Conservation (phyloP, 2,113 vertebrate genomes). For the Carassius auratus region DNA sequence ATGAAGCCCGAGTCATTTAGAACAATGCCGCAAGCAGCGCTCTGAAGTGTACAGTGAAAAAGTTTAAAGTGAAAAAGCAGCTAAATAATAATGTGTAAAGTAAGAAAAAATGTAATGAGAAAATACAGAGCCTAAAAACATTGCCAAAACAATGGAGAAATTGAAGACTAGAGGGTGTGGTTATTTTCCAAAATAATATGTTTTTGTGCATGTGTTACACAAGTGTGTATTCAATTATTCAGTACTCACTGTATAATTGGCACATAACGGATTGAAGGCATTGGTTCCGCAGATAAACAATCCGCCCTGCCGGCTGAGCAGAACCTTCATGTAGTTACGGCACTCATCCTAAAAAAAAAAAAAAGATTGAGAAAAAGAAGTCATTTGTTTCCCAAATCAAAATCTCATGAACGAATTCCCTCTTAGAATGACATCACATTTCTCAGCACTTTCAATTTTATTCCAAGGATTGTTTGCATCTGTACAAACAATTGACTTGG, state of each 20-base stretch:
- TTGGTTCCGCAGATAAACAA: conserved; percentile 95
- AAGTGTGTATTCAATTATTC: not conserved
- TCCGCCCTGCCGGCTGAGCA: conserved; percentile 83
- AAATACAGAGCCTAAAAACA: not conserved
- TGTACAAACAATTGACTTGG: conserved; percentile 49
- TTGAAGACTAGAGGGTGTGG: not conserved
- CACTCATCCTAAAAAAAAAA: conserved; percentile 84
- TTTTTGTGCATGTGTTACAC: conserved; percentile 13
- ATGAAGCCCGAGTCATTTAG: not conserved
- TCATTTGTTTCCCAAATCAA: conserved; percentile 83
- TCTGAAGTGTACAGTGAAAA: not conserved
- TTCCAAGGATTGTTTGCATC: conserved; percentile 35
- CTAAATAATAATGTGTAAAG: not conserved
- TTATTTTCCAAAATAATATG: conserved; percentile 9
- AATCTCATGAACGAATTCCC: not conserved
- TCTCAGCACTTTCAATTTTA: conserved; percentile 12
- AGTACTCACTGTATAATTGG: conserved; percentile 92
- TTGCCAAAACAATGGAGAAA: not conserved
- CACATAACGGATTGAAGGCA: conserved; percentile 93
- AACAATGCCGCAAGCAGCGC: not conserved
- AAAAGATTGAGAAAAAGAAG: conserved; percentile 3
- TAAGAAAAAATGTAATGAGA: not conserved
- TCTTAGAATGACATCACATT: conserved; percentile 31
- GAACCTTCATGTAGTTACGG: conserved; percentile 94
- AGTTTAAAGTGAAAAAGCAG: not conserved